These are phyloP conservation scores for Idris sp. DNA, from an alignment of 1,140 invertebrate species.

Conservation along the genomic window DNA sequence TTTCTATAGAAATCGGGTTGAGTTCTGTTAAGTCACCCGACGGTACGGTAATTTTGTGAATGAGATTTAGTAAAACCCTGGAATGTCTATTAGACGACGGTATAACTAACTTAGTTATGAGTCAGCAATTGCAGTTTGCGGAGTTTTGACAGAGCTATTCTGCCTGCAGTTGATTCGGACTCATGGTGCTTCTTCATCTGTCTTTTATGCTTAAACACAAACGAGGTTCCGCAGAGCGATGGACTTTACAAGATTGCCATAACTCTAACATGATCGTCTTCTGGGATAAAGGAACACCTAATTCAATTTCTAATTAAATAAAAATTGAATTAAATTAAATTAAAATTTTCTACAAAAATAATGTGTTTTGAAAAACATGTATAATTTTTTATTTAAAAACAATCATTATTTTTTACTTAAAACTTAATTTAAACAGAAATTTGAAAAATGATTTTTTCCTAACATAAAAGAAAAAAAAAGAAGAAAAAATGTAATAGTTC, in stretches of 20 bases:
- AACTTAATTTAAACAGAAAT: too few species aligned
- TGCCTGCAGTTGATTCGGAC: conserved; percentile 12
- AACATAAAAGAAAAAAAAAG: too few species aligned
- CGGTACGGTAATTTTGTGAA: conserved; percentile 65
- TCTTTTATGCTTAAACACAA: conserved; percentile 31
- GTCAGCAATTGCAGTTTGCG: conserved; percentile 52
- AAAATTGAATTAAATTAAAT: too few species aligned
- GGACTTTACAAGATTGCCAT: conserved; percentile 23
- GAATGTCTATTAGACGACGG: conserved; percentile 68
- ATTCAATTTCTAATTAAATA: too few species aligned
- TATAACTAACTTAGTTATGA: conserved; percentile 72
- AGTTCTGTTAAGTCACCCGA: conserved; percentile 70
- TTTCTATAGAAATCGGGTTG: conserved; percentile 71
- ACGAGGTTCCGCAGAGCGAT: conserved; percentile 22
- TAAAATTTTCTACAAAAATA: too few species aligned
- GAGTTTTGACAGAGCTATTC: conserved; percentile 41
- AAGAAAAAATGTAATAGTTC: too few species aligned
- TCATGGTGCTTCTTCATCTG: conserved; percentile 30
- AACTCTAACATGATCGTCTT: not conserved
- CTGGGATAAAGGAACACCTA: too few species aligned
- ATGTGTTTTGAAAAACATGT: too few species aligned
- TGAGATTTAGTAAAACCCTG: conserved; percentile 66
- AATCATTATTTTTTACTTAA: too few species aligned
- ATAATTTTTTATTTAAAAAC: too few species aligned
- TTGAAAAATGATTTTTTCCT: too few species aligned